phyloP scores from a whole-genome alignment of 2,888 invertebrate genomes.

The Nudaria mundana region DNA sequence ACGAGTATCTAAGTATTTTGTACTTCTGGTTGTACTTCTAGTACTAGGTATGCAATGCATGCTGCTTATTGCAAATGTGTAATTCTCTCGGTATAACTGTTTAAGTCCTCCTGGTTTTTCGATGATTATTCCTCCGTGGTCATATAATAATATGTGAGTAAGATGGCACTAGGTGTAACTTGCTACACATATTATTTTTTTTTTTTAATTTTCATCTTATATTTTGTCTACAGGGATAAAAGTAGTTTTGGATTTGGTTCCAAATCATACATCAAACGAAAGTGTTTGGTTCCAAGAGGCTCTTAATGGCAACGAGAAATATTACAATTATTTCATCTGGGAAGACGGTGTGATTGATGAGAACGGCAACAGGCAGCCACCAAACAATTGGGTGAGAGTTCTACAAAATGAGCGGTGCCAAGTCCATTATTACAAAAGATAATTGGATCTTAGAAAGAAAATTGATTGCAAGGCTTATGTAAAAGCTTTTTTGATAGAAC shows the following conservation, averaged over 20 bases:
- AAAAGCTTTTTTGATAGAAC: neutral
- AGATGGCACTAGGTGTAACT: no score
- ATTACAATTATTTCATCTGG: constrained; percentile 89
- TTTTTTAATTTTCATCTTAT: no score
- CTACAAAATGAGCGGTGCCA: neutral
- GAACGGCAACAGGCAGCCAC: constrained; percentile 77
- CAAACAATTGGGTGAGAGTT: constrained; percentile 86
- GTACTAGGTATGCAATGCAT: no score
- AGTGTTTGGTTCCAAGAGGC: constrained; percentile 93
- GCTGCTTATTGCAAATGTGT: no score
- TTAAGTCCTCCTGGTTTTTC: no score
- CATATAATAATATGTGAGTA: no score
- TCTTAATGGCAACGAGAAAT: constrained; percentile 80
- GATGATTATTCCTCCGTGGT: no score
- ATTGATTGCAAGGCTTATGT: neutral
- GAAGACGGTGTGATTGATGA: constrained; percentile 74
- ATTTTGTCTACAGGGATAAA: constrained; percentile 77
- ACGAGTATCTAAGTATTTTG: no score
- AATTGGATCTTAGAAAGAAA: neutral
- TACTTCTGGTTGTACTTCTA: no score
- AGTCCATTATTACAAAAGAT: neutral
- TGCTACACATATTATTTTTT: constrained; percentile 12
- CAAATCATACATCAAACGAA: constrained; percentile 89
- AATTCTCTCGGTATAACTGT: no score
- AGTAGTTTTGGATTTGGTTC: constrained; percentile 85